Base-by-base conservation (phyloP, 2,797 vertebrate species). In the Rhabdophis nuchalis region DNA sequence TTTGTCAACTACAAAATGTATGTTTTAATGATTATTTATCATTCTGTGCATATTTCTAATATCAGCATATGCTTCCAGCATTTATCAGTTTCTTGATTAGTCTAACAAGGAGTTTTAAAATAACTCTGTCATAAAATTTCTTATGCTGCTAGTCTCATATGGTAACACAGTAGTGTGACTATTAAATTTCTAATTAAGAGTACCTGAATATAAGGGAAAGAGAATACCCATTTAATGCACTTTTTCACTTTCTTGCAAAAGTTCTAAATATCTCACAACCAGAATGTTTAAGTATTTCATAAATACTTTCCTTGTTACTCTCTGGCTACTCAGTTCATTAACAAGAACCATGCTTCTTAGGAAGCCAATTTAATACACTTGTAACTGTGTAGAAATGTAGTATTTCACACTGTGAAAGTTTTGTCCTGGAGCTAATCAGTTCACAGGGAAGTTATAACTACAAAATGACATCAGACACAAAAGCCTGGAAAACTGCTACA, bases 1-100 rank as follows among this genome's bases (percentile, higher is more conserved):
- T 93, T 87, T 94, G 94, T 92, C 57, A 94, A 92, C 85, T 87
- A 94, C 64, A 90, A 90, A 93, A 96, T 95, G 93, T 90, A 93
- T 52, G 50, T 90, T 8, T 94, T 89, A 94, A 5, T 60, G 50
- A 92, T 85, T 89, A 68, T 5, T 52, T 25, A 53, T 85, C 89
- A 89, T 61, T 9, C 85, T 89, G 91, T 32, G 54, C 86, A 77
- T 85, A 86, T 91, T 58, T 60, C 91, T 90, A 61, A 85, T 85
- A 92, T 88, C 53, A 0, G 53, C 82, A 93, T 91, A 90, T 91
- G 72, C 53, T 57, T 94, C 93, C 91, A 93, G 57, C 82, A 92
- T 93, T 85, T 90, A 90, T 23, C 9, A 25, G 46, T 88, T 58
- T 85, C 27, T 64, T 85, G 46, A 32, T 56, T 86, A 89, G 68